Base-by-base conservation (phyloP, 2,888 invertebrate genomes). In the Nomada ruficornis region DNA sequence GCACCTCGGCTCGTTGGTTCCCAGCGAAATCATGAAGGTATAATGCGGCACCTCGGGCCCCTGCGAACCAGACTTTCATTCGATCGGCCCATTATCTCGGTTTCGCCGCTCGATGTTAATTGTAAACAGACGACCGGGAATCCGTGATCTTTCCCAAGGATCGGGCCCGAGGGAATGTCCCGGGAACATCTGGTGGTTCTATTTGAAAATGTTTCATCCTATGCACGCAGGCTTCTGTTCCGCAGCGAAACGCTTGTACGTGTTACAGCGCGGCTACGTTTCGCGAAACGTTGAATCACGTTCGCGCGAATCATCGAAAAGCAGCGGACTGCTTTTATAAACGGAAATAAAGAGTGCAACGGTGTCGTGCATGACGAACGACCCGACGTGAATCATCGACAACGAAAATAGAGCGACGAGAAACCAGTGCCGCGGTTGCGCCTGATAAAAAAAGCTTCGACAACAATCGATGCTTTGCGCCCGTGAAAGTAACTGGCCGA, bases 311-410 rank as follows among this genome's bases (percentile, higher is more conserved):
- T 54, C 55, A 54, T 68, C 55, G 75, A 2, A 50, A 7, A 7
- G 7, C 44, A 29, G 47, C n/a, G 57, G 69, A 36, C 23, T 26
- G 11, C 15, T 20, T n/a, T n/a, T n/a, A n/a, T n/a, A 54, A 42
- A 59, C 52, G 52, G 47, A 71, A 77, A 74, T 82, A 78, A 86
- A 7, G 80, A 83, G 74, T 44, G 63, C 71, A 57, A 26, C 62
- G 36, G 73, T 80, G 71, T 82, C 80, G 65, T 70, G 79, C 72
- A 75, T 75, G 84, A 88, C 84, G 88, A 86, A 83, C 79, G 36
- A 70, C 71, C 26, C 13, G n/a, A 54, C 68, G 77, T 88, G 88
- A 88, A 83, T 88, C 88, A 88, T 80, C 84, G 59, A 62, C 47
- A 4, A 13, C 62, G 82, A 81, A 83, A 83, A 88, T 86, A 86